These are phyloP conservation scores for Tachina lurida DNA, from an alignment of 2,888 invertebrate species.

Conservation along the genomic window DNA sequence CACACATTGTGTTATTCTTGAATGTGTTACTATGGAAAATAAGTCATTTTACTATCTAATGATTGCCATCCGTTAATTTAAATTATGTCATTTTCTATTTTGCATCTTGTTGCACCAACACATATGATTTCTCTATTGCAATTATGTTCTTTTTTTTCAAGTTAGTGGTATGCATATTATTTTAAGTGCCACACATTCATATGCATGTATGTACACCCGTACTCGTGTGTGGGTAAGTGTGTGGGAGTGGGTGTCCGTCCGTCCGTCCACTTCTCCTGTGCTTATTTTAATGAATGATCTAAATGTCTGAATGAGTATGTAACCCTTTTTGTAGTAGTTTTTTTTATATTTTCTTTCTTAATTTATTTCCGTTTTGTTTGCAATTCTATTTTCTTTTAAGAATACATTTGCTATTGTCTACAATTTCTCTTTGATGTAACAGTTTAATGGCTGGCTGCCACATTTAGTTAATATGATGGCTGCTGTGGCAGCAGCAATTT, in stretches of 20 bases:
- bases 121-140: slow-evolving; percentile 8
- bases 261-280: neutral
- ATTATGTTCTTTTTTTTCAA: slow-evolving; percentile 68
- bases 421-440: slow-evolving; percentile 55
- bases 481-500: slow-evolving; percentile 76
- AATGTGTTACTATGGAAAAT: slow-evolving; percentile 29
- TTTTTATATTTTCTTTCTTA: slow-evolving; percentile 33
- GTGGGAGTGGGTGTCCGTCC: neutral
- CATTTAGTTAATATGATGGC: slow-evolving; percentile 73
- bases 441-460: slow-evolving; percentile 67
- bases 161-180: slow-evolving; percentile 1
- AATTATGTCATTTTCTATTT: slow-evolving; percentile 65
- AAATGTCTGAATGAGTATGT: slow-evolving; percentile 4
- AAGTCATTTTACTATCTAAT: slow-evolving; percentile 60
- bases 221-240: neutral
- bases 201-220: neutral
- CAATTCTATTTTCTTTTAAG: slow-evolving; percentile 38
- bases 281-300: slow-evolving; percentile 29
- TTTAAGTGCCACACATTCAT: slow-evolving; percentile 68
- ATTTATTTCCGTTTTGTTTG: slow-evolving; percentile 70
- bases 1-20: neutral
- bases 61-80: slow-evolving; percentile 72
- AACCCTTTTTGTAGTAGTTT: slow-evolving; percentile 38
- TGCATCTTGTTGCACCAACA: slow-evolving; percentile 46
- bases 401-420: slow-evolving; percentile 61